phyloP scores from a whole-genome alignment of 2,888 invertebrate genomes.

The Agrotis segetum region DNA sequence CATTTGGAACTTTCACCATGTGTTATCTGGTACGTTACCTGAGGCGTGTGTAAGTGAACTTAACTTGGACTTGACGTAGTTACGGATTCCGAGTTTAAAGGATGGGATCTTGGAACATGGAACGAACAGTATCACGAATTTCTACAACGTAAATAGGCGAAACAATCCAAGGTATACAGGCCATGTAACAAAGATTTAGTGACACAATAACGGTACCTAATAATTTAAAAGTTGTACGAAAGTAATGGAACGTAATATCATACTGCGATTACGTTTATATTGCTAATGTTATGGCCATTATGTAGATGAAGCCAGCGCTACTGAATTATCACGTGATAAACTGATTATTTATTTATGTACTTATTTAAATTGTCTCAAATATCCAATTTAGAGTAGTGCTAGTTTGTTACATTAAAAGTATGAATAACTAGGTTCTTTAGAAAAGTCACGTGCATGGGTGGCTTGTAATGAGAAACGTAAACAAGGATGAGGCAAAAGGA shows the following conservation, averaged over 20 bases:
- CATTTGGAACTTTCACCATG: slow-evolving; percentile 43
- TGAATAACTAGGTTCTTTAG: too few relatives aligned
- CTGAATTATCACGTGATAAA: not conserved
- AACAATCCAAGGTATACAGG: not conserved
- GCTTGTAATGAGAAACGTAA: too few relatives aligned
- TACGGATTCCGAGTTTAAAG: slow-evolving; percentile 13
- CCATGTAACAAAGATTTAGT: not conserved
- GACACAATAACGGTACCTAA: not conserved
- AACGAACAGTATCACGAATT: not conserved
- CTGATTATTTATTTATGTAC: not conserved
- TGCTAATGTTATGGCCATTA: not conserved
- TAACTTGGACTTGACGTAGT: slow-evolving; percentile 10
- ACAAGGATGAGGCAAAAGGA: too few relatives aligned
- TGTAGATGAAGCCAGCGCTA: not conserved
- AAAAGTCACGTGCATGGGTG: too few relatives aligned
- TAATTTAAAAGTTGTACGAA: not conserved
- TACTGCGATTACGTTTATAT: not conserved
- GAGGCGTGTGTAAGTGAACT: slow-evolving; percentile 25
- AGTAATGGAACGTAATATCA: not conserved
- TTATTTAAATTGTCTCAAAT: not conserved
- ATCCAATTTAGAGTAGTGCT: not conserved
- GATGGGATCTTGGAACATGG: not conserved
- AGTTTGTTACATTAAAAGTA: too few relatives aligned
- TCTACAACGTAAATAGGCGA: not conserved
- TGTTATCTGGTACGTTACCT: slow-evolving; percentile 48